A percentile compares a stretch with the other conserved stretches of the same genome.
phyloP scores from a whole-genome alignment of 2,113 vertebrate species.

The Hippocampus comes region DNA sequence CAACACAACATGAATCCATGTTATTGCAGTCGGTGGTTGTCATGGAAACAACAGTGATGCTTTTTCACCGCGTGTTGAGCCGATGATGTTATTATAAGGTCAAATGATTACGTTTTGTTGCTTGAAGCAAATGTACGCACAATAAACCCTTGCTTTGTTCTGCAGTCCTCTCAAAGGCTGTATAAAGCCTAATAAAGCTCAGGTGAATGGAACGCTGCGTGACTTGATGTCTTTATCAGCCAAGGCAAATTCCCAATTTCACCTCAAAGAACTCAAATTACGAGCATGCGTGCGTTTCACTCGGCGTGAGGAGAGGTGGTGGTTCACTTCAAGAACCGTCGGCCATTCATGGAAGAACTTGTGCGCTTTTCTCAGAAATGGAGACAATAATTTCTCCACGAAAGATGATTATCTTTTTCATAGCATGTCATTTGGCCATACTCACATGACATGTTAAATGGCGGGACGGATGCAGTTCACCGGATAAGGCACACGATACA shows the following conservation, averaged over 20 bases:
- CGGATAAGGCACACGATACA: too few species aligned
- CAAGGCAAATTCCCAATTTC: constrained; percentile 45
- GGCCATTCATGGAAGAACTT: background rate
- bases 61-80: background rate
- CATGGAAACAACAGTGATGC: background rate
- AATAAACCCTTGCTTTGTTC: constrained; percentile 32
- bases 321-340: background rate
- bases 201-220: constrained; percentile 36
- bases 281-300: constrained; percentile 1
- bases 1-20: too few species aligned
- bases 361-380: background rate
- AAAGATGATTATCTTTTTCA: background rate
- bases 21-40: background rate
- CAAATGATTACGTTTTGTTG: constrained; percentile 1
- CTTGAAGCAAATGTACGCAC: background rate
- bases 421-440: background rate
- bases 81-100: constrained; percentile 12
- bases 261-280: constrained; percentile 32
- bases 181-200: constrained; percentile 55
- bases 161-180: constrained; percentile 32
- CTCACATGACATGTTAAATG: too few species aligned
- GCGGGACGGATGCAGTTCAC: too few species aligned
- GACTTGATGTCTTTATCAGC: constrained; percentile 51
- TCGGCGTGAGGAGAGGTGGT: background rate
- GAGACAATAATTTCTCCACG: background rate